Conservation (phyloP, 2,797 vertebrate genomes). For the Pogonophryne albipinna region DNA sequence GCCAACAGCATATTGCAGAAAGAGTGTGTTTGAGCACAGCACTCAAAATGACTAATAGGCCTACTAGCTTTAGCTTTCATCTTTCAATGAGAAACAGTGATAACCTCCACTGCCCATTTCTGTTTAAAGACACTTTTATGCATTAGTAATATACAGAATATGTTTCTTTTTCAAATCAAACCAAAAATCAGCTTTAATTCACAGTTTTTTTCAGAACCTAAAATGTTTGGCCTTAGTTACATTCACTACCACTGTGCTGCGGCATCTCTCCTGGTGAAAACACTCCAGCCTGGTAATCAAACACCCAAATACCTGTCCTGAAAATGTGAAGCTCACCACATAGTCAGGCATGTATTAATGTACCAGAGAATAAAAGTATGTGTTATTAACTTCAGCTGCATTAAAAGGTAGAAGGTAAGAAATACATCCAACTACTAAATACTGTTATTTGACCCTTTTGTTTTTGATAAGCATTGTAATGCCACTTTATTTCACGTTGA, state of each 20-base stretch:
- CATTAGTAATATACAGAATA: conserved; percentile 2
- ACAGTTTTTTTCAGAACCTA: background rate
- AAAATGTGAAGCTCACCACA: background rate
- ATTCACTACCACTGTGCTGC: conserved; percentile 15
- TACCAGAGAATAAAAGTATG: no score
- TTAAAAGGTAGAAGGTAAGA: no score
- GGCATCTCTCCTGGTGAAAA: conserved; percentile 8
- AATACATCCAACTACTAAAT: background rate
- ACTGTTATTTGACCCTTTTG: background rate
- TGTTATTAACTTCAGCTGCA: no score
- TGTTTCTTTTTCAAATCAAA: conserved; percentile 16
- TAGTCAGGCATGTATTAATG: background rate
- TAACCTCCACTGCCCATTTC: conserved; percentile 15
- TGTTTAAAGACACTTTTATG: conserved; percentile 43
- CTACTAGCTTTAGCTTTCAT: conserved; percentile 39
- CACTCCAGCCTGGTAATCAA: background rate
- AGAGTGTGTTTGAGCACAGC: conserved; percentile 17
- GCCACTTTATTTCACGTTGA: background rate
- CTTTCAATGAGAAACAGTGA: conserved; percentile 25
- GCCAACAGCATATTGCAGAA: conserved; percentile 17
- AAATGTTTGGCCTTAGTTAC: background rate
- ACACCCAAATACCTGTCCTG: background rate
- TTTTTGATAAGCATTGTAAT: background rate
- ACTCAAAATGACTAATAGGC: conserved; percentile 50
- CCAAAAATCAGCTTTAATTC: background rate